Percentiles rank a stretch among this genome's conserved stretches.
Conservation (phyloP, 1,140 invertebrate genomes). For the Caenorhabditis remanei region DNA sequence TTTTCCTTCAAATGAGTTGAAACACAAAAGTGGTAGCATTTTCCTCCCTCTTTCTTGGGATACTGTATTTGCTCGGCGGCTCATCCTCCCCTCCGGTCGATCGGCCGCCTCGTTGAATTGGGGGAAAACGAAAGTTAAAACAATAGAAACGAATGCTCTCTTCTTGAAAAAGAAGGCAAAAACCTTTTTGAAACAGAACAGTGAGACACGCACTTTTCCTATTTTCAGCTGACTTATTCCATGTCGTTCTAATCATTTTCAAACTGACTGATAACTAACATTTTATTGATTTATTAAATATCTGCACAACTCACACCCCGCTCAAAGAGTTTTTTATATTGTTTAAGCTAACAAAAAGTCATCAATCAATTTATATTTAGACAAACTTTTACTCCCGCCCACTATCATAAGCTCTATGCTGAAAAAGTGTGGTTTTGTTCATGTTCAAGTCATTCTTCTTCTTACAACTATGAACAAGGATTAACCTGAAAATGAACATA, state of each 20-base stretch:
- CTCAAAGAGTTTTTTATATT: neutral
- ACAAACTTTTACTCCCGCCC: neutral
- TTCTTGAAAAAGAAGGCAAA: neutral
- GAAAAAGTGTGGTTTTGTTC: too few relatives aligned
- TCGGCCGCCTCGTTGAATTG: neutral
- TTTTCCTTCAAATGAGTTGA: slow-evolving; percentile 35
- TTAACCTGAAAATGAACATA: too few relatives aligned
- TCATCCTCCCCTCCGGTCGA: neutral
- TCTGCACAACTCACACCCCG: slow-evolving; percentile 22
- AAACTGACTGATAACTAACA: slow-evolving; percentile 6
- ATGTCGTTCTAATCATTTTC: slow-evolving; percentile 7
- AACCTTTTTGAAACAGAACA: neutral
- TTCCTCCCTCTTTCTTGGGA: neutral
- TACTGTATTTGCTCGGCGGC: slow-evolving; percentile 52
- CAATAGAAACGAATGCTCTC: neutral
- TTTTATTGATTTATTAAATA: slow-evolving; percentile 29
- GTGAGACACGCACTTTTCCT: neutral
- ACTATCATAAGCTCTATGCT: too few relatives aligned
- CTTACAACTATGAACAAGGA: too few relatives aligned
- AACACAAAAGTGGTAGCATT: slow-evolving; percentile 28
- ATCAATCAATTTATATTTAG: neutral
- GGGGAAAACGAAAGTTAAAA: slow-evolving; percentile 31
- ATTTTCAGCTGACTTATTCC: neutral
- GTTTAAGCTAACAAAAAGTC: neutral
- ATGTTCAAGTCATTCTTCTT: too few relatives aligned